Evolutionary conservation across 2,113 vertebrate species (phyloP).

Genomic region (Cyprinodon tularosa): DNA sequence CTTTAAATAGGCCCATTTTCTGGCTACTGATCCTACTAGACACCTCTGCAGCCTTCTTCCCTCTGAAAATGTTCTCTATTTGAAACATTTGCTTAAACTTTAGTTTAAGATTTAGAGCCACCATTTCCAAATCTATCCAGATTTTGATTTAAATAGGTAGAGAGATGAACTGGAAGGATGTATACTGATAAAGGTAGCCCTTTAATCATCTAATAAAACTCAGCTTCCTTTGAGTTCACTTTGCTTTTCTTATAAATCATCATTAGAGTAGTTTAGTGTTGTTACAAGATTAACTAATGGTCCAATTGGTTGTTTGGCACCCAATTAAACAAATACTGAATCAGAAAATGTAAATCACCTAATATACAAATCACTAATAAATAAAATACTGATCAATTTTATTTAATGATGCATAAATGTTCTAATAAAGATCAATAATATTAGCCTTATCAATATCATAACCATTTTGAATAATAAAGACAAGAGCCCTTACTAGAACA

Average conservation of each 20-base stretch:
- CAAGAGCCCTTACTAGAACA: neutral
- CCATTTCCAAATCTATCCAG: no score
- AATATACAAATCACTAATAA: neutral
- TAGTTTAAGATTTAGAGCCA: neutral
- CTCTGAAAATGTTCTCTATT: neutral
- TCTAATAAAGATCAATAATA: no score
- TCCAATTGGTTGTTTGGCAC: no score
- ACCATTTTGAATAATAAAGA: neutral
- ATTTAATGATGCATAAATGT: neutral
- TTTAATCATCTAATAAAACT: neutral
- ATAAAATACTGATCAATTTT: neutral
- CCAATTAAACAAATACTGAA: neutral
- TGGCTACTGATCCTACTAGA: neutral
- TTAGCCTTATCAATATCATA: neutral
- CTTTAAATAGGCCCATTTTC: neutral
- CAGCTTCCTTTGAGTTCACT: neutral
- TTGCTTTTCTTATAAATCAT: no score
- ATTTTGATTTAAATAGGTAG: no score
- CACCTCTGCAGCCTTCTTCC: neutral
- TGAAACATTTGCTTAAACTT: neutral
- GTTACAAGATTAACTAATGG: no score
- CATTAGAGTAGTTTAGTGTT: neutral
- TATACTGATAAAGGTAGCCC: neutral
- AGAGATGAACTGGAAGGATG: neutral
- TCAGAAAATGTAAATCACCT: neutral